Evolutionary conservation across 2,888 invertebrate genomes (phyloP).

Genomic region (Cybosia mesomella): DNA sequence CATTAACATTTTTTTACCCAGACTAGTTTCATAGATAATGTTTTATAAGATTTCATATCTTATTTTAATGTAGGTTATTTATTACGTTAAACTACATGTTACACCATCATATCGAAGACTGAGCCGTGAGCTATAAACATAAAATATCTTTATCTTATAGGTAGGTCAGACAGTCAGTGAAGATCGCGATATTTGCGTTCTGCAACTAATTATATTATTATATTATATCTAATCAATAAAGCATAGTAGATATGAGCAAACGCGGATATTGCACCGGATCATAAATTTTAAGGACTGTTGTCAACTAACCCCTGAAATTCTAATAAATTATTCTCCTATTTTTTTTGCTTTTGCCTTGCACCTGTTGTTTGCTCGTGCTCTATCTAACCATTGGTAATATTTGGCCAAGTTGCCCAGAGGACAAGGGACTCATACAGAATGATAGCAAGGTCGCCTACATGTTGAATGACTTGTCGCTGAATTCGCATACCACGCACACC

Average conservation of each 20-base stretch:
- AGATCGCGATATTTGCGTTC: too few relatives aligned
- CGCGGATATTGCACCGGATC: too few relatives aligned
- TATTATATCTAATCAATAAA: too few relatives aligned
- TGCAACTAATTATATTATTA: too few relatives aligned
- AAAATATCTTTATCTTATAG: neutral
- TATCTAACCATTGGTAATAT: slow-evolving; percentile 52
- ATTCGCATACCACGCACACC: slow-evolving; percentile 39
- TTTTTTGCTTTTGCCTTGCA: slow-evolving; percentile 27
- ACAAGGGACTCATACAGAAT: slow-evolving; percentile 59
- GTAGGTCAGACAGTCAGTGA: neutral
- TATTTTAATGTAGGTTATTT: neutral
- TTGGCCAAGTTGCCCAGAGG: slow-evolving; percentile 51
- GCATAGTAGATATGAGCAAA: too few relatives aligned
- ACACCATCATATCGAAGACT: neutral
- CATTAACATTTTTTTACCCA: slow-evolving; percentile 1
- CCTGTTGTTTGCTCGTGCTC: slow-evolving; percentile 32
- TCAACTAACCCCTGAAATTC: too few relatives aligned
- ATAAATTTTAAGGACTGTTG: too few relatives aligned
- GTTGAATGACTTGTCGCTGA: slow-evolving; percentile 46
- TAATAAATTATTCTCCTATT: neutral
- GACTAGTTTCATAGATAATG: slow-evolving; percentile 6
- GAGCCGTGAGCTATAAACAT: too few relatives aligned
- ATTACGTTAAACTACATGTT: neutral
- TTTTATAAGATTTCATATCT: neutral
- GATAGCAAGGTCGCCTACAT: slow-evolving; percentile 61